A percentile compares a stretch with the other conserved stretches of the same genome.
Conservation (phyloP, 1,140 invertebrate genomes). For the Polypedilum vanderplanki region DNA sequence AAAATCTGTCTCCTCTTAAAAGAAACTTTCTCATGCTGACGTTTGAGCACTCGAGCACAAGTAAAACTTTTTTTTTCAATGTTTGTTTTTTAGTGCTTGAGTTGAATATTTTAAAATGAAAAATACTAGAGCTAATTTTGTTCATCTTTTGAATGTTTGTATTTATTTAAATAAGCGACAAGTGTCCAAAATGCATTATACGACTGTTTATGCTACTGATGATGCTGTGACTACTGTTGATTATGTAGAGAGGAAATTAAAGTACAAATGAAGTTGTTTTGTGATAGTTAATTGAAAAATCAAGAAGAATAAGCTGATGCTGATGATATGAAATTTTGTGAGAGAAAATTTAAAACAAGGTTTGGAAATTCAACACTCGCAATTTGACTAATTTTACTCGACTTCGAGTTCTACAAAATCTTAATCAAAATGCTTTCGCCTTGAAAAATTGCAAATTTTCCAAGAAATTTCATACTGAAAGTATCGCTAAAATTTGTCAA, state of each 20-base stretch:
- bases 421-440: too few species aligned
- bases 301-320: too few species aligned
- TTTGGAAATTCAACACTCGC: too few species aligned
- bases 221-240: neutral
- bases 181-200: neutral
- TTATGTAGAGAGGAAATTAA: neutral
- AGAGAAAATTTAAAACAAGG: too few species aligned
- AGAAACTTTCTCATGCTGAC: neutral
- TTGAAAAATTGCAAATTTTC: too few species aligned
- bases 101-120: neutral
- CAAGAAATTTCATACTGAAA: too few species aligned
- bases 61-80: neutral
- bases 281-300: neutral
- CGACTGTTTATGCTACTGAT: too few species aligned
- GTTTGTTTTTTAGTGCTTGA: slow-evolving; percentile 9
- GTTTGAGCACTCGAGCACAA: slow-evolving; percentile 10
- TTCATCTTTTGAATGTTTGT: neutral
- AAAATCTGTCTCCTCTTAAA: slow-evolving; percentile 4
- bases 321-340: neutral
- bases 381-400: too few species aligned
- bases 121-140: neutral
- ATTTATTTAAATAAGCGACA: slow-evolving; percentile 6
- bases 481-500: too few species aligned
- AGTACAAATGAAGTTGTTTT: neutral
- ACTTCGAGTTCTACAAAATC: too few species aligned